These are phyloP conservation scores for Tanytarsus gracilentus DNA, from an alignment of 2,888 invertebrate genomes.

Conservation along the genomic window DNA sequence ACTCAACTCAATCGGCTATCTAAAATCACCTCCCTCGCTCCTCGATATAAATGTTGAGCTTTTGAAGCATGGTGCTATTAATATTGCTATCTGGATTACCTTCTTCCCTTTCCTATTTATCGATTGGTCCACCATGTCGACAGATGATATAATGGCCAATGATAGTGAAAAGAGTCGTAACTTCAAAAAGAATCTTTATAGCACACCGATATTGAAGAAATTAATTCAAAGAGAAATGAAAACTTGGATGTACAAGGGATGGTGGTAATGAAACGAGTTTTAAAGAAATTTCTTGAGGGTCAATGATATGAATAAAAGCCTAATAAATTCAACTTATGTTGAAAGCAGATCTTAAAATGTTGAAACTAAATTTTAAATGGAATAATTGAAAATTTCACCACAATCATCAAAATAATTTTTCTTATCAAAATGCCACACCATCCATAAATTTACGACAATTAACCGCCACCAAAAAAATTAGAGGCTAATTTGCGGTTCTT, in stretches of 20 bases:
- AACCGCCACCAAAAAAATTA: too few species aligned
- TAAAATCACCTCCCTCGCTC: slow-evolving; percentile 22
- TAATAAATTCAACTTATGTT: too few species aligned
- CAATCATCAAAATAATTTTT: too few species aligned
- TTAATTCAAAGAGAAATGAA: background rate
- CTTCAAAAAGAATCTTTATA: background rate
- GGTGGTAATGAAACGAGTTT: too few species aligned
- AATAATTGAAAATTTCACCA: too few species aligned
- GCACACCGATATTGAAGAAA: background rate
- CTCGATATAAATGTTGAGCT: slow-evolving; percentile 30
- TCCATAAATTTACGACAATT: too few species aligned
- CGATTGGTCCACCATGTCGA: background rate
- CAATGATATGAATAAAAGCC: too few species aligned
- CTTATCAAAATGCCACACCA: too few species aligned
- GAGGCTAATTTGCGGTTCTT: too few species aligned
- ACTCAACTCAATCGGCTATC: slow-evolving; percentile 28
- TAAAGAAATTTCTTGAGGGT: too few species aligned
- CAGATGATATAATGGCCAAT: background rate
- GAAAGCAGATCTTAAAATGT: too few species aligned
- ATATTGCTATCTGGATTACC: slow-evolving; percentile 1
- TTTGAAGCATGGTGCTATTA: slow-evolving; percentile 28
- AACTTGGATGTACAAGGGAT: background rate
- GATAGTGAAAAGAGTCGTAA: background rate
- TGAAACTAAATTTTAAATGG: too few species aligned
- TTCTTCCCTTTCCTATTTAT: slow-evolving; percentile 7